phyloP scores from a whole-genome alignment of 2,113 vertebrate genomes.

The Arvicanthis niloticus region DNA sequence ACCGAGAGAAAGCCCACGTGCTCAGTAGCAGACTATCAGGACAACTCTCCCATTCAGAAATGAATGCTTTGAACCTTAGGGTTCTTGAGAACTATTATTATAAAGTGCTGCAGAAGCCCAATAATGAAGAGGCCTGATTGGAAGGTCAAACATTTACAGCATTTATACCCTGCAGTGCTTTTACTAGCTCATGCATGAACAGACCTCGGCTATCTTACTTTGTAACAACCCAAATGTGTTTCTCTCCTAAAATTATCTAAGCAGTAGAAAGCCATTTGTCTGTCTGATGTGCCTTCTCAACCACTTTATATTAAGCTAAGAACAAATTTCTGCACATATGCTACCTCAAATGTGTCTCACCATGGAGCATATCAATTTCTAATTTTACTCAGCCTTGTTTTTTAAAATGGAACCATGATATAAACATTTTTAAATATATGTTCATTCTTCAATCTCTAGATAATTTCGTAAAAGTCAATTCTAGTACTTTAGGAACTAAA shows the following conservation, averaged over 20 bases:
- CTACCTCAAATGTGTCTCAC: background rate
- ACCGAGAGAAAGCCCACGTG: background rate
- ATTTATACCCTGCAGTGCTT: slow-evolving; percentile 60
- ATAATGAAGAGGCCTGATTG: background rate
- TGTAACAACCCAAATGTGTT: background rate
- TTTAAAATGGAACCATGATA: background rate
- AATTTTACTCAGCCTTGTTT: background rate
- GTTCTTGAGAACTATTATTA: background rate
- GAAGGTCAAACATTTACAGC: slow-evolving; percentile 51
- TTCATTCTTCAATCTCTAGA: background rate
- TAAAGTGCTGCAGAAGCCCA: background rate
- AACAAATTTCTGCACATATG: background rate
- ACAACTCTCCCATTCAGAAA: background rate
- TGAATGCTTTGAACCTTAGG: background rate
- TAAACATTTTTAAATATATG: slow-evolving; percentile 30
- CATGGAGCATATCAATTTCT: background rate
- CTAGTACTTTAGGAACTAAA: background rate
- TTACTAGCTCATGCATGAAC: slow-evolving; percentile 67
- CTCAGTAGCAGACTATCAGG: background rate
- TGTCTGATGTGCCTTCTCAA: background rate
- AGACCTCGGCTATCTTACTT: slow-evolving; percentile 37
- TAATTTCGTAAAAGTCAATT: slow-evolving; percentile 3
- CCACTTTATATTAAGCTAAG: background rate
- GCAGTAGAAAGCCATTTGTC: background rate
- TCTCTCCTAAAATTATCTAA: slow-evolving; percentile 22